Percentiles rank a stretch among this genome's conserved stretches.
Evolutionary conservation across 2,797 vertebrate genomes (phyloP).

Genomic region (Cirrhinus molitorella): DNA sequence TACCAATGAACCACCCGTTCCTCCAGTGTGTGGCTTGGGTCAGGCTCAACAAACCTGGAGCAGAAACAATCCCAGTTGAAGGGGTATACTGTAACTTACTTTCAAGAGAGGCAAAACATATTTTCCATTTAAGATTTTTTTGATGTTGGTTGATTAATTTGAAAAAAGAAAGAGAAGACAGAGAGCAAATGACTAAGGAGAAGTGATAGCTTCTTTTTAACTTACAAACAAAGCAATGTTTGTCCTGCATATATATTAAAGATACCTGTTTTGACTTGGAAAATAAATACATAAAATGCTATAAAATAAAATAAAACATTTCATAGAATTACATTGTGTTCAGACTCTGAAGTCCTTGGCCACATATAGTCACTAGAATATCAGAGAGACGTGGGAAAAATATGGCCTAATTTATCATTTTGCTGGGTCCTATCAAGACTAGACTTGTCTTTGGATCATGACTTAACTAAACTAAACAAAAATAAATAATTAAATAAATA

Average conservation of each 20-base stretch:
- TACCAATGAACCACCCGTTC: slow-evolving; percentile 98
- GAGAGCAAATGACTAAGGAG: neutral
- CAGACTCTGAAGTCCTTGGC: neutral
- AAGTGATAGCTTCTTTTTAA: neutral
- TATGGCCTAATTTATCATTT: neutral
- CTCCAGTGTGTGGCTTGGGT: slow-evolving; percentile 96
- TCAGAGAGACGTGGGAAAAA: neutral
- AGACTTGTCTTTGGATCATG: neutral
- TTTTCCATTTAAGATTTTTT: neutral
- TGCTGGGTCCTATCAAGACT: neutral
- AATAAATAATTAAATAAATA: too few relatives aligned
- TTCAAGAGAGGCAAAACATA: neutral
- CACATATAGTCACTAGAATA: neutral
- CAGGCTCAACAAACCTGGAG: slow-evolving; percentile 93
- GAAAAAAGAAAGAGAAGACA: neutral
- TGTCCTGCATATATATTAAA: neutral
- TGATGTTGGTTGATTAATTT: neutral
- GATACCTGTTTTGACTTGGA: neutral
- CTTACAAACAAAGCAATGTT: too few relatives aligned
- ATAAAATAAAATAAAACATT: too few relatives aligned
- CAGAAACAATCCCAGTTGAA: slow-evolving; percentile 29
- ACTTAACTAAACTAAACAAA: too few relatives aligned
- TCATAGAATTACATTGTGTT: neutral
- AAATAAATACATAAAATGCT: too few relatives aligned
- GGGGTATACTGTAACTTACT: neutral